Conservation (phyloP, 2,113 vertebrate genomes). For the Mesocricetus auratus region DNA sequence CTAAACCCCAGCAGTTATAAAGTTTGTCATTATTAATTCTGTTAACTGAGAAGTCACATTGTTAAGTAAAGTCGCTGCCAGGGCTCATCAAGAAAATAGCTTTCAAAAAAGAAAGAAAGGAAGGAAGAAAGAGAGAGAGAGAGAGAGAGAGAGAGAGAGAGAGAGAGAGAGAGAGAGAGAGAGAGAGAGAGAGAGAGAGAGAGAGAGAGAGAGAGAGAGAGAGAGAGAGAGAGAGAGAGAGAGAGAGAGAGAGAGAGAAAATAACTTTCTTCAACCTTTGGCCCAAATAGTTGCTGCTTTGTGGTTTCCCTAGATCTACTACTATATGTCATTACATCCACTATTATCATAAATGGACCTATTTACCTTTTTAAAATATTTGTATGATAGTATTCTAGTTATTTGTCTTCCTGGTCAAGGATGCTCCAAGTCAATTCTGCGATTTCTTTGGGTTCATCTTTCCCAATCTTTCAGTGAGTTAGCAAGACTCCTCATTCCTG, state of each 20-base stretch:
- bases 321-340: background rate
- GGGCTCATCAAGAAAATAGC: background rate
- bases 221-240: too few relatives aligned
- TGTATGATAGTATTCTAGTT: background rate
- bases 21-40: conserved; percentile 11
- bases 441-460: conserved; percentile 42
- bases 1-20: conserved; percentile 37
- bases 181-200: too few relatives aligned
- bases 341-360: background rate
- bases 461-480: conserved; percentile 52
- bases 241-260: too few relatives aligned
- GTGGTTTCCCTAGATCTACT: conserved; percentile 7
- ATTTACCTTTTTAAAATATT: conserved; percentile 18
- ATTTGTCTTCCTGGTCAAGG: conserved; percentile 41
- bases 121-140: too few relatives aligned
- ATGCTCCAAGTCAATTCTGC: conserved; percentile 41
- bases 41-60: conserved; percentile 19
- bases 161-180: too few relatives aligned
- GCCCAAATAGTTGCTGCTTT: background rate
- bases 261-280: background rate
- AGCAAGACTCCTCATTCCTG: conserved; percentile 76
- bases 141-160: too few relatives aligned
- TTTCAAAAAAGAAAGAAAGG: too few relatives aligned
- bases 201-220: too few relatives aligned
- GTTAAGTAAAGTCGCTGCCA: conserved; percentile 5